Evolutionary conservation across 2,113 vertebrate genomes (phyloP), one percentile per base, ranked within the genome.

Genomic region (Asarcornis scutulata): DNA sequence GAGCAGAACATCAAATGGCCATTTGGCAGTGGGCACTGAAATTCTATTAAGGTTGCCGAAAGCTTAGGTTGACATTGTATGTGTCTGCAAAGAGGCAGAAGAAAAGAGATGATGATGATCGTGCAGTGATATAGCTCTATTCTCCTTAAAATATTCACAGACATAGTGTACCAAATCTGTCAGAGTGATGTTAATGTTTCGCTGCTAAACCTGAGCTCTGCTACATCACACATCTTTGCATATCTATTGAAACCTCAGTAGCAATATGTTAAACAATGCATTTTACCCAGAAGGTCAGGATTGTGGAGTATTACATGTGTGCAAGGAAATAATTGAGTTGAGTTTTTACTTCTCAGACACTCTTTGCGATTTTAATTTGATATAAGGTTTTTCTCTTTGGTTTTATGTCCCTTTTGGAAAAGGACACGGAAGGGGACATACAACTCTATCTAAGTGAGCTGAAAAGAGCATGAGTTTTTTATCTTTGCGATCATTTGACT

Each of bases 41-140:
- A 97, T 97, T 97, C 97, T 97, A 93, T 97, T 97, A 97, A 96
- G 95, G 96, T 94, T 97, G 89, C 93, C 90, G 85, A 96, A 95
- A 97, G 95, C 89, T 93, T 89, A 56, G 90, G 88, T 81, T 93
- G 90, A 97, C 88, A 85, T 76, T 95, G 80, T 90, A 12, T 93
- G 29, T 73, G 76, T 94, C 94, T 95, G 92, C 84, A 89, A 93
- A 90, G 90, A 90, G 83, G 91, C 77, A 91, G 64, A 90, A 92
- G 95, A 83, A 96, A 92, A 95, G 89, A 88, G 89, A 88, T 91
- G 62, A 94, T 88, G 75, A 81, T 94, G 68, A 50, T 89, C 11
- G 40, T 95, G 86, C 93, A 88, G 36, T 83, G 91, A 96, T 92
- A 91, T 3, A 85, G 76, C 83, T 95, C 88, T 91, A 0, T 93